Evolutionary conservation across 2,797 vertebrate species (phyloP), one percentile per base, ranked within the genome.

Genomic region (Molossus alvarezi): DNA sequence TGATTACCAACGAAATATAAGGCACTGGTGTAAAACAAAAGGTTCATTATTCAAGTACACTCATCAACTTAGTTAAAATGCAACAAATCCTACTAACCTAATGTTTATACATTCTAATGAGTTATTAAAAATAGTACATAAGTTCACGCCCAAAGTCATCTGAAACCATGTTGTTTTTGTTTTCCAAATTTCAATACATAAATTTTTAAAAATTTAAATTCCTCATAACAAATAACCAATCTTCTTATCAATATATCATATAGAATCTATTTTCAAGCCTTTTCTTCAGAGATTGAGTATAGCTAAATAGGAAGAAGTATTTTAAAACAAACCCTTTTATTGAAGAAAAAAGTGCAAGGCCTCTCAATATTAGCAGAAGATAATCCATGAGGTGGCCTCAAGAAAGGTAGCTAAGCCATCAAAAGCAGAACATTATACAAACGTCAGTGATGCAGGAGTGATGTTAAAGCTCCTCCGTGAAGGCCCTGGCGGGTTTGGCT

Each of bases 261-360:
- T 6, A 37, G 3, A 72, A 69, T 60, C 27, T 11, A 3, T 4
- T 97, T 96, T 86, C 62, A 71, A 82, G 17, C 6, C 84, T 91
- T 95, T 86, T 93, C 84, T 73, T 62, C 75, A 53, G n/a, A 95
- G 80, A 95, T 29, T 51, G 71, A 80, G 0, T 93, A 83, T 62
- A 85, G 45, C 0, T 12, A 92, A 97, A 93, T 69, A 93, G 85
- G 85, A 93, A 97, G 77, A 84, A 92, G 96, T 1, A 0, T 94
- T 92, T 96, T 90, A 73, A 95, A 98, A 95, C 87, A 98, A 98
- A 97, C 90, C 55, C 64, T 93, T 91, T 97, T 96, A 72, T 23
- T 95, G 91, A 95, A 97, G 90, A 93, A 97, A 97, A 97, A 95
- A 53, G 91, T 79, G 64, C 55, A 33, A 96, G 76, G n/a, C 81